Evolutionary conservation across 2,888 invertebrate genomes (phyloP).

Genomic region (Orchesellides sinensis): DNA sequence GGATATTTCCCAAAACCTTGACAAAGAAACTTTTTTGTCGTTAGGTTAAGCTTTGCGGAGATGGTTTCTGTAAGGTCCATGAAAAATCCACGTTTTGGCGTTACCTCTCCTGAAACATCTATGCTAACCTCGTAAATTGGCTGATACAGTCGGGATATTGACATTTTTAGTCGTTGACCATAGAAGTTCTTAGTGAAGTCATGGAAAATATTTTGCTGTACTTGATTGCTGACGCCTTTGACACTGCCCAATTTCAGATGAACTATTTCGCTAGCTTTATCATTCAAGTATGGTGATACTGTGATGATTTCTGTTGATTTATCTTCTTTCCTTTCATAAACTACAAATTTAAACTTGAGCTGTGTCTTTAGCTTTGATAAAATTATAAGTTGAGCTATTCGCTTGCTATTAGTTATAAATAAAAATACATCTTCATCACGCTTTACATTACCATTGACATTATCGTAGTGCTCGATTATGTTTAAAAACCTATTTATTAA

Average conservation of each 20-base stretch:
- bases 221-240: no score
- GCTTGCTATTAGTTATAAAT: not conserved
- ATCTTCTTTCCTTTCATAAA: not conserved
- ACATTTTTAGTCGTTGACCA: slow-evolving; percentile 28
- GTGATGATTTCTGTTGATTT: not conserved
- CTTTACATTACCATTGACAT: not conserved
- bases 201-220: slow-evolving; percentile 14
- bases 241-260: not conserved
- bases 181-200: slow-evolving; percentile 34
- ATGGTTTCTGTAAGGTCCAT: slow-evolving; percentile 23
- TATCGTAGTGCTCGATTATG: no score
- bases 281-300: not conserved
- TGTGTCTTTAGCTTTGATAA: not conserved
- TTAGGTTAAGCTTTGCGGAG: slow-evolving; percentile 14
- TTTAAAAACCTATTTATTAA: no score
- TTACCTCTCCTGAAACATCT: not conserved
- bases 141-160: slow-evolving; percentile 14
- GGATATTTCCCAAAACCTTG: not conserved
- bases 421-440: slow-evolving; percentile 11
- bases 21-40: slow-evolving; percentile 33
- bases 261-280: not conserved
- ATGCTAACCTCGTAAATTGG: slow-evolving; percentile 19
- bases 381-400: not conserved
- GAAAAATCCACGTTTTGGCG: slow-evolving; percentile 34
- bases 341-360: not conserved